phyloP scores from a whole-genome alignment of 2,797 vertebrate species.

The Acipenser oxyrinchus region DNA sequence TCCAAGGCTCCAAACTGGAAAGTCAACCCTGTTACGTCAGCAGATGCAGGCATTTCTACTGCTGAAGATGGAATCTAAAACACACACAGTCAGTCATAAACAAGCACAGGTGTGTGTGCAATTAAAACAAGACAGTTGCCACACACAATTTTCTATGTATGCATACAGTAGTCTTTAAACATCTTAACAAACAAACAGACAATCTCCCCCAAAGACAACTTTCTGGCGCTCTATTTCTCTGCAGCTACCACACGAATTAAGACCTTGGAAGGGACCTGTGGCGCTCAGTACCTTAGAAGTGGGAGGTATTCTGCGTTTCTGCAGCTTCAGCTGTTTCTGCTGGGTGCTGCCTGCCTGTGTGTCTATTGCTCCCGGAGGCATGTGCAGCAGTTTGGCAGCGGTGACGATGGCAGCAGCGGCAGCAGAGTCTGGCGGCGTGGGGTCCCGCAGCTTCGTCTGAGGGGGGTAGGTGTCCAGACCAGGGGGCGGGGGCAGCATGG shows the following conservation, averaged over 20 bases:
- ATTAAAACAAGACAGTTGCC: no score
- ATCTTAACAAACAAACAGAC: no score
- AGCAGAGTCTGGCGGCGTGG: conserved; percentile 45
- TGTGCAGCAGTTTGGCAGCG: conserved; percentile 61
- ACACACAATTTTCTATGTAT: no score
- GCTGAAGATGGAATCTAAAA: conserved; percentile 82
- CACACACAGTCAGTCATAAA: no score
- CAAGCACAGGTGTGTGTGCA: no score
- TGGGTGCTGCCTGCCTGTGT: conserved; percentile 61
- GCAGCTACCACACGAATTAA: no score
- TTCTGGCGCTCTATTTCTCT: no score
- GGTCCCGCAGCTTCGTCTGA: conserved; percentile 54
- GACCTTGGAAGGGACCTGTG: no score
- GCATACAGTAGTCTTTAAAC: no score
- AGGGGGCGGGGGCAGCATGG: conserved; percentile 39
- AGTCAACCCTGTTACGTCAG: conserved; percentile 82
- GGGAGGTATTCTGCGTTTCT: conserved; percentile 81
- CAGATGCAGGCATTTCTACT: conserved; percentile 90
- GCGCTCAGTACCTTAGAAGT: conserved; percentile 70
- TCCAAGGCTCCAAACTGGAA: conserved; percentile 93
- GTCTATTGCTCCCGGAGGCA: conserved; percentile 61
- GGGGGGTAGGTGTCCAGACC: conserved; percentile 61
- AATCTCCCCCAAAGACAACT: no score
- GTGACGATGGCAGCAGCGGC: no score
- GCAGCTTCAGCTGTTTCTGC: conserved; percentile 81